Evolutionary conservation across 2,888 invertebrate species (phyloP), one percentile per base, ranked within the genome.

Genomic region (Erebia ligea): DNA sequence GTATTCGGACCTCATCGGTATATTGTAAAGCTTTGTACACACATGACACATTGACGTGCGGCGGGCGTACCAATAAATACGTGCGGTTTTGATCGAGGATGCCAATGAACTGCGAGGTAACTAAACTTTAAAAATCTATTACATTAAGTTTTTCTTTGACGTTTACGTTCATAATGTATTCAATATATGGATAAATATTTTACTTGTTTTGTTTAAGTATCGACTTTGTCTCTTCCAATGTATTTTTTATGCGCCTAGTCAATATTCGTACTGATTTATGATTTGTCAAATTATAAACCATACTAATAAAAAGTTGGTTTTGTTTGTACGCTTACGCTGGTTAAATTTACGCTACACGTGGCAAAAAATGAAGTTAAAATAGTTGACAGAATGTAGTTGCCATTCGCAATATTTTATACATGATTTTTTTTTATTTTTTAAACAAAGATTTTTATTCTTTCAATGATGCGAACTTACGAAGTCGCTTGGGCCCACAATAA

Each of bases 21-120:
- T 5, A 57, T 25, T 57, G 56, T 57, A 25, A 57, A 57, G 56
- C 56, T 57, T 57, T 57, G 56, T 57, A 25, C 56, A 57, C 56
- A 57, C 25, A 57, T 57, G 13, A 25, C 15, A 57, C 21, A 57
- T 21, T 57, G 56, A 25, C 56, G 21, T 25, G 56, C 61, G 63
- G 62, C 25, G 25, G 34, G 34, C 52, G 54, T 45, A 11, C 21
- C n/a, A 42, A 25, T 59, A 65, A 50, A 48, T 15, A 11, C 25
- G 56, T 25, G 21, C 21, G 19, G 56, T 56, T 52, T 5, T 54
- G 10, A 10, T 17, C 17, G 19, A 19, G 19, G 9, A 54, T 10
- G 19, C 54, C 3, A 4, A 13, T 6, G 13, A 15, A 19, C 15
- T 11, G 17, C 54, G 9, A 10, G 54, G 17, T 54, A 19, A 8